Evolutionary conservation across 2,888 invertebrate genomes (phyloP), one percentile per base, ranked within the genome.

Genomic region (Papilio gigon): DNA sequence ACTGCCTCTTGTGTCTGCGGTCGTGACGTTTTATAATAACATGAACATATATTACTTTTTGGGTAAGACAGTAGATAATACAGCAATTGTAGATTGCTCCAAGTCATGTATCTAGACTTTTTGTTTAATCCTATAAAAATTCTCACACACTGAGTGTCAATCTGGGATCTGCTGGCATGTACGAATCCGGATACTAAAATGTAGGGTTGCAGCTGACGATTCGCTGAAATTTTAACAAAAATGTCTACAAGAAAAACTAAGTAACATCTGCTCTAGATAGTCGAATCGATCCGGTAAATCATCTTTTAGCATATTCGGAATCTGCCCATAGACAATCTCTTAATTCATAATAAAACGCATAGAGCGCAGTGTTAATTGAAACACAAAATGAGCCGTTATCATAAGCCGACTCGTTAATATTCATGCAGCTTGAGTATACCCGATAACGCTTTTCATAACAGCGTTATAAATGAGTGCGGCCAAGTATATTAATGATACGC

Each of bases 371-470:
- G 56, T 74, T 69, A 72, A 77, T 75, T 76, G 73, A 75, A 75
- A 73, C 71, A 68, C 71, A 72, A 75, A 75, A 73, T 76, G 73
- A 74, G 70, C 72, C 68, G 71, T 70, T 72, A 72, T 73, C 73
- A 70, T 70, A 72, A 71, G 63, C 68, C 37, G 70, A 58, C 61
- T 63, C 70, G 72, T 74, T 74, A 76, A 74, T 72, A 74, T 75
- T 76, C 76, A 77, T 68, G 58, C 56, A 63, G 68, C 56, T 62
- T 75, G 73, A 73, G 70, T 64, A 71, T 72, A 76, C 73, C 75
- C 73, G 73, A 74, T 69, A 69, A 64, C 61, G 71, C n/a, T 73
- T 71, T 70, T 73, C 64, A 62, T 62, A 62, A 58, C 42, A 67
- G 20, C 63, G 42, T n/a, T 20, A 44, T 27, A 44, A 68, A 44